Conservation (phyloP, 2,888 invertebrate genomes). For the Aphidoletes aphidimyza region DNA sequence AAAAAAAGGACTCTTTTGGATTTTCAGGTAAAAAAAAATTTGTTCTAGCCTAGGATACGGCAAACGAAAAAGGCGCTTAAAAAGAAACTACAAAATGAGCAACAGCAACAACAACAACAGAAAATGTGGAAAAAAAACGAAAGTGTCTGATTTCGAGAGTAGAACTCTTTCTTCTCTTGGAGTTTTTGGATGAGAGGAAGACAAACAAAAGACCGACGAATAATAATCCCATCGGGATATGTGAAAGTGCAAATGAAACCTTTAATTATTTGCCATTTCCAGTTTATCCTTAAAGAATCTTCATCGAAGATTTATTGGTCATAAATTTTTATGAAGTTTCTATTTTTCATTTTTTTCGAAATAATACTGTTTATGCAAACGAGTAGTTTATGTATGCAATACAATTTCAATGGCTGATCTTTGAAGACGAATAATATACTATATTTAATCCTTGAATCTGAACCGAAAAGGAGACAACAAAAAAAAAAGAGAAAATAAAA, state of each 20-base stretch:
- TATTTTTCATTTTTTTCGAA: too few relatives aligned
- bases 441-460: not conserved
- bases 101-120: too few relatives aligned
- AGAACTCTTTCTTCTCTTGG: not conserved
- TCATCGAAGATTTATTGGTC: not conserved
- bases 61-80: slow-evolving; percentile 16
- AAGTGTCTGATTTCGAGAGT: slow-evolving; percentile 22
- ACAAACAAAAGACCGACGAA: not conserved
- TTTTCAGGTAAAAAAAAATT: not conserved
- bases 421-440: not conserved
- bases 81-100: not conserved
- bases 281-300: not conserved
- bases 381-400: too few relatives aligned
- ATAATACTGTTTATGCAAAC: slow-evolving; percentile 12
- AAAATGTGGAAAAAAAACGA: not conserved
- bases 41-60: not conserved
- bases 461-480: not conserved
- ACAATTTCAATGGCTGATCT: not conserved
- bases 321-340: not conserved
- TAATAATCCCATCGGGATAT: not conserved
- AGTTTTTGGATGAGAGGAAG: not conserved
- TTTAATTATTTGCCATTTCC: slow-evolving; percentile 19
- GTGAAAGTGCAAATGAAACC: slow-evolving; percentile 42
- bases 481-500: slow-evolving; percentile 8
- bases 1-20: slow-evolving; percentile 29